Evolutionary conservation across 2,888 invertebrate species (phyloP), one percentile per base, ranked within the genome.

Genomic region (Heliconius charithonia): DNA sequence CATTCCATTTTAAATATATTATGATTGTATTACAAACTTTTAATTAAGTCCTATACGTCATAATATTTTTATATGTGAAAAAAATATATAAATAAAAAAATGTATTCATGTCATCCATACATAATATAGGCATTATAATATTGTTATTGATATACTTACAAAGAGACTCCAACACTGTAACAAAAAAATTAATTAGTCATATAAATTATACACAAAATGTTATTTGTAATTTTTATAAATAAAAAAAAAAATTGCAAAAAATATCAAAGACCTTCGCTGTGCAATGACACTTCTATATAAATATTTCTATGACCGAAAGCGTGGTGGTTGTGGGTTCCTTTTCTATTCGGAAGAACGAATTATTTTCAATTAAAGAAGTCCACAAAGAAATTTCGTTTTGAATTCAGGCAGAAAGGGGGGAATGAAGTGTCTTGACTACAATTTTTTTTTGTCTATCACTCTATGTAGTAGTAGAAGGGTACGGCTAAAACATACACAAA

Each of bases 161-260:
- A 37, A 85, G 66, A 22, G 83, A 79, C 62, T 81, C 80, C 7
- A 86, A 70, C 25, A 81, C 87, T 87, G 85, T 73, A 87, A 87
- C 77, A 84, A 81, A 82, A 80, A 78, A 56, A 51, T 0, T 29
- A 27, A 0, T 62, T 4, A 4, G 2, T 2, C 1, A 63, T n/a
- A 12, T n/a, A 59, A 59, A n/a, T 56, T 2, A 56, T 56, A 56
- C 0, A 56, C 9, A 22, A 56, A 3, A 45, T 45, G 16, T 16
- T 45, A 51, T 51, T 51, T 19, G 56, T 56, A 9, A 56, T 22
- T 56, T 56, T 56, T 1, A n/a, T 22, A n/a, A 22, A 19, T 22
- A n/a, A n/a, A 59, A n/a, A 29, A 29, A n/a, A n/a, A 59, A n/a
- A 10, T 59, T 59, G 3, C 6, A 51, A 51, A 7, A 51, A 51